Conservation (phyloP, 1,140 invertebrate species). For the Drosophila novamexicana region DNA sequence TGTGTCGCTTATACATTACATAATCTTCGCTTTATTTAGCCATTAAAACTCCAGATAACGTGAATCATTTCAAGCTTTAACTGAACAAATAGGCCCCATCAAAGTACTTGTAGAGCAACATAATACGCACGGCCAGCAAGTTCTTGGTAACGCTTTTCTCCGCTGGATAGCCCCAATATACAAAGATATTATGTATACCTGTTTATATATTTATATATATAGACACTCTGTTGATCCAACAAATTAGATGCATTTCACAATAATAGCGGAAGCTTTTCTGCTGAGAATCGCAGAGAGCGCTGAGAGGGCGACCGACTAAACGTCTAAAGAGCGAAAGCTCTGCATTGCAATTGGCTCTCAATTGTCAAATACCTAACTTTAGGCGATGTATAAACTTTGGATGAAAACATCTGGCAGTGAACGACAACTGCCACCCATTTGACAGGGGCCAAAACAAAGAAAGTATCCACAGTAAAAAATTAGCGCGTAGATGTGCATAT, state of each 20-base stretch:
- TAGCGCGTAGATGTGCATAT: slow-evolving; percentile 47
- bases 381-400: slow-evolving; percentile 69
- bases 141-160: not conserved
- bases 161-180: slow-evolving; percentile 19
- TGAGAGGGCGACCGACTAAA: not conserved
- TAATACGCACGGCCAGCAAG: slow-evolving; percentile 23
- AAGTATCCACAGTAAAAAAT: slow-evolving; percentile 35
- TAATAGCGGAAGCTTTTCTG: slow-evolving; percentile 13
- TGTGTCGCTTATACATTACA: too few species aligned
- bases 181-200: slow-evolving; percentile 5
- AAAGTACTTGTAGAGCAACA: not conserved
- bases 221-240: slow-evolving; percentile 19
- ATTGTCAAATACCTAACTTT: slow-evolving; percentile 21
- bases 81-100: not conserved
- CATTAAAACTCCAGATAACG: not conserved
- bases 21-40: too few species aligned
- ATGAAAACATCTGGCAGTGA: slow-evolving; percentile 50
- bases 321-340: slow-evolving; percentile 35
- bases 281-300: not conserved
- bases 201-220: not conserved
- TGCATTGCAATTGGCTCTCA: slow-evolving; percentile 7
- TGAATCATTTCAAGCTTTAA: too few species aligned
- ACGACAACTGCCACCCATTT: slow-evolving; percentile 7
- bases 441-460: slow-evolving; percentile 38
- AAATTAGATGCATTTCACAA: slow-evolving; percentile 18